Evolutionary conservation across 2,113 vertebrate species (phyloP).

Genomic region (Castor canadensis): DNA sequence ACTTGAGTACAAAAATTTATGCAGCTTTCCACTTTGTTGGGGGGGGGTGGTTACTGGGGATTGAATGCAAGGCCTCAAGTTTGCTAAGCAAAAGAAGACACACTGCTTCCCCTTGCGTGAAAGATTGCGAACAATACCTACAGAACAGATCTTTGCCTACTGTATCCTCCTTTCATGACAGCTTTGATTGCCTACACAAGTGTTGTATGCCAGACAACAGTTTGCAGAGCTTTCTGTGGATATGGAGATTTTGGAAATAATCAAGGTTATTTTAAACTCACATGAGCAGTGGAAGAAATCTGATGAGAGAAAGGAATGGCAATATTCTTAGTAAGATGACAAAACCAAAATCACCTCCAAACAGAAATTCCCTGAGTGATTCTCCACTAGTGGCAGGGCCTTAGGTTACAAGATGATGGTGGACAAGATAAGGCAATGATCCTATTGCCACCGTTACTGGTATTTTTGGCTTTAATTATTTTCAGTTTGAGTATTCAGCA

Average conservation of each 20-base stretch:
- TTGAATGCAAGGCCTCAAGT: no score
- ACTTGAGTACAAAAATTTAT: neutral
- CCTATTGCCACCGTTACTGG: conserved; percentile 73
- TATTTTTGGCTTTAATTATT: conserved; percentile 76
- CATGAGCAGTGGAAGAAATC: conserved; percentile 99
- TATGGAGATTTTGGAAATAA: conserved; percentile 99
- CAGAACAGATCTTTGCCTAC: no score
- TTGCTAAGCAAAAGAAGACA: no score
- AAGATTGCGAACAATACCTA: no score
- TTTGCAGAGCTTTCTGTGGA: no score
- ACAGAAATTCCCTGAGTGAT: conserved; percentile 83
- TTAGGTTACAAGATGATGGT: conserved; percentile 77
- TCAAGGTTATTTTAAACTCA: conserved; percentile 97
- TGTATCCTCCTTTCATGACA: no score
- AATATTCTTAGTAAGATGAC: conserved; percentile 98
- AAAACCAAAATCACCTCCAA: conserved; percentile 98
- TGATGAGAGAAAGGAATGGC: conserved; percentile 99
- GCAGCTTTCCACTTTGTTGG: neutral
- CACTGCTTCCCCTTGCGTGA: no score
- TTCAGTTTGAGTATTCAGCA: conserved; percentile 64
- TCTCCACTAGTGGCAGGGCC: conserved; percentile 77
- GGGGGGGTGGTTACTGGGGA: no score
- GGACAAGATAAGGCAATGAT: conserved; percentile 75
- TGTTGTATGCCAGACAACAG: no score
- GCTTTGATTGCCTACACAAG: no score